Evolutionary conservation across 2,888 invertebrate species (phyloP), one percentile per base, ranked within the genome.

Genomic region (Thecocarcelia acutangulata): DNA sequence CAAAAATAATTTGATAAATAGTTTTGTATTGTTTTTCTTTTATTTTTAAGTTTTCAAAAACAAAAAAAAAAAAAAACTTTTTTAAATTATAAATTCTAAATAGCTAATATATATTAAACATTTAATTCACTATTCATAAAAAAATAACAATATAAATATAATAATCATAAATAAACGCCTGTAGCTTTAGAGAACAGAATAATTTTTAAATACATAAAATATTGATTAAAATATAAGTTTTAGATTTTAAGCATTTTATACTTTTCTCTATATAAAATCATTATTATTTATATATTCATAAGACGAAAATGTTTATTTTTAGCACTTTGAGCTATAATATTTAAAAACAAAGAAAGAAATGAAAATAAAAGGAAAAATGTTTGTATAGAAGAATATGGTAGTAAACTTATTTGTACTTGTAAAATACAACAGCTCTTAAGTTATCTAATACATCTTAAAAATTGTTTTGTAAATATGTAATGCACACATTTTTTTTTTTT

Each of bases 61-160:
- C 59, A 68, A 15, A 46, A n/a, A 42, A 73, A 42, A 61, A 70
- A n/a, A n/a, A n/a, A 58, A 13, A 54, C 37, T 19, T 72, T 70
- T 21, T 40, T 44, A 42, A 69, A 21, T 52, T 42, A 13, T 46
- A 42, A 58, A 58, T 42, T 46, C 42, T 56, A 54, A 79, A 75
- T 79, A 61, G 70, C 69, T 54, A 61, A 79, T 74, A 66, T 19
- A 76, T 72, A 70, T 54, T 56, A 17, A 58, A 70, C 59, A 44
- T 48, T 64, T 77, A 48, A 68, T 15, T 56, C 54, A 77, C 24
- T 58, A 76, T 48, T 81, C 83, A 59, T 80, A 63, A 75, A 61
- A 81, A 79, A 75, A 86, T 84, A 58, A 87, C 86, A 58, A 86
- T 86, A 87, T 85, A 86, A 87, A 87, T 86, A 85, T 86, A 86